phyloP scores from a whole-genome alignment of 2,888 invertebrate species.

The Heliconius cydno region DNA sequence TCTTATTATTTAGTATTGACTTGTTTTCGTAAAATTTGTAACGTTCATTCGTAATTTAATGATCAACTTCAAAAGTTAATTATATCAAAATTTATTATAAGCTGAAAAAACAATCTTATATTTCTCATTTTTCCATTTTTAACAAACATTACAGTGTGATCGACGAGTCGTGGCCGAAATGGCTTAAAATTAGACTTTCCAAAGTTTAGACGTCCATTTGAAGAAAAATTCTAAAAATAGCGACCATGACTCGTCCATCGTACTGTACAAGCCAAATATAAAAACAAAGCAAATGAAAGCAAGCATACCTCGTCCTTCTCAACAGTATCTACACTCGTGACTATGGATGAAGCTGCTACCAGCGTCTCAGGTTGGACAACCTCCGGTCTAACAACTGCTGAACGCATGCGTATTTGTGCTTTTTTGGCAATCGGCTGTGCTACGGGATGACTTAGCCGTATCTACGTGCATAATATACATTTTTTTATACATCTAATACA shows the following conservation, averaged over 20 bases:
- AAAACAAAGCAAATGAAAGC: constrained; percentile 2
- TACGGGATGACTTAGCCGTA: constrained; percentile 58
- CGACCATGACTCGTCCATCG: not conserved
- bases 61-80: too few species aligned
- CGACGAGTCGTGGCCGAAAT: not conserved
- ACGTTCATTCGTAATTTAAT: too few species aligned
- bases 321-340: constrained; percentile 23
- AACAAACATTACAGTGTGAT: not conserved
- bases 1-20: too few species aligned
- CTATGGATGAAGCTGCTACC: constrained; percentile 25
- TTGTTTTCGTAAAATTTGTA: too few species aligned
- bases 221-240: not conserved
- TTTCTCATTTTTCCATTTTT: not conserved
- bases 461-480: constrained; percentile 63
- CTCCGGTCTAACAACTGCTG: constrained; percentile 61
- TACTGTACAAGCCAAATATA: not conserved
- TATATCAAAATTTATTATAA: too few species aligned
- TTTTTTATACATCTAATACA: too few species aligned
- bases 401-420: constrained; percentile 60
- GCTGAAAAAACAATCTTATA: not conserved
- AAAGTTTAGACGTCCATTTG: not conserved
- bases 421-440: constrained; percentile 51
- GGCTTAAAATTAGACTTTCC: not conserved
- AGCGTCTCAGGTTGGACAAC: constrained; percentile 13
- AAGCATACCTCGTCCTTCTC: constrained; percentile 38